Percentiles rank a stretch among this genome's conserved stretches.
phyloP scores from a whole-genome alignment of 2,797 vertebrate genomes.

The Darevskia nairensis region DNA sequence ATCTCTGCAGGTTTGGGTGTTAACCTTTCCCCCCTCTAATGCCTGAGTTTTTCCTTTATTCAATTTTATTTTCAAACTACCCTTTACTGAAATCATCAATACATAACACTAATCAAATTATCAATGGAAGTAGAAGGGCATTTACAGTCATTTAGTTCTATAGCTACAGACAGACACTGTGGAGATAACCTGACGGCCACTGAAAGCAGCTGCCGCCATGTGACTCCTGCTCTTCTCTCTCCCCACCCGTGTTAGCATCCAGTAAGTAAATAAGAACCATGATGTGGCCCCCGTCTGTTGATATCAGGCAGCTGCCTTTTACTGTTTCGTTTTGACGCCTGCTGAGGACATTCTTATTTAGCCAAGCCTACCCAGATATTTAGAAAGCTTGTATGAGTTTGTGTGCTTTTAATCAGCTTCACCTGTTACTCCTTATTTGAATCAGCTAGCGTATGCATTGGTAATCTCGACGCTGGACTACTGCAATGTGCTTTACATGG shows the following conservation, averaged over 20 bases:
- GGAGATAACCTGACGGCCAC: background rate
- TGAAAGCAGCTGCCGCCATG: background rate
- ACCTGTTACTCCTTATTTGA: too few species aligned
- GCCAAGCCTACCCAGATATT: too few species aligned
- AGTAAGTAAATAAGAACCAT: background rate
- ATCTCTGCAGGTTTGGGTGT: conserved; percentile 7
- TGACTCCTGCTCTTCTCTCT: background rate
- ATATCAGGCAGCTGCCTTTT: too few species aligned
- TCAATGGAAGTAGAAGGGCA: conserved; percentile 34
- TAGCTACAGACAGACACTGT: background rate
- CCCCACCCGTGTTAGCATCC: background rate
- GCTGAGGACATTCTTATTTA: too few species aligned
- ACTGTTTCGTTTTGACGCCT: too few species aligned
- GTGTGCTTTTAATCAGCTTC: too few species aligned
- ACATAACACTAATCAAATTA: conserved; percentile 41
- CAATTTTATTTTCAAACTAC: conserved; percentile 43
- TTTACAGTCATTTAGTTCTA: background rate
- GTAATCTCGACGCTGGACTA: too few species aligned
- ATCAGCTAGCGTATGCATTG: too few species aligned
- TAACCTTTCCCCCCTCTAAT: background rate
- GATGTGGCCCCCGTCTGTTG: background rate
- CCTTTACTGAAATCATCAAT: background rate
- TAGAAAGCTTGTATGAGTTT: too few species aligned
- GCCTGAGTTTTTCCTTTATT: conserved; percentile 41
- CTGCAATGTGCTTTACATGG: too few species aligned